Conservation (phyloP, 1,140 invertebrate species). For the Triops longicaudatus region DNA sequence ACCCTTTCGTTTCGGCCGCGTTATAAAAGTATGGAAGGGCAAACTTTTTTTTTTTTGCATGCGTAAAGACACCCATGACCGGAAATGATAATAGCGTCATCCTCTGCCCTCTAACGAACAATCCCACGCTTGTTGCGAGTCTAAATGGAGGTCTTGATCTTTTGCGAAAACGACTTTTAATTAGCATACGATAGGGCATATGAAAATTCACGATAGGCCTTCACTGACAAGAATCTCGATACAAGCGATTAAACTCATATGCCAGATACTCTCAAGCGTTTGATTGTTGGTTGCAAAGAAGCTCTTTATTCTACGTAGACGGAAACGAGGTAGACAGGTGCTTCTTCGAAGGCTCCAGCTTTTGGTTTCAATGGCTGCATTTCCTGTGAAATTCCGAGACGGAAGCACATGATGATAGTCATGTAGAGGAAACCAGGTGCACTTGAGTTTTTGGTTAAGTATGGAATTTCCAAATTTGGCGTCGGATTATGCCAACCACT, state of each 20-base stretch:
- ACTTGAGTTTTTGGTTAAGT: background rate
- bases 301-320: background rate
- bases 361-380: conserved; percentile 10
- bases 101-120: background rate
- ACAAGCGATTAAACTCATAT: background rate
- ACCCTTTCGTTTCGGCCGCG: background rate
- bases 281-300: background rate
- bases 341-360: background rate
- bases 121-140: background rate
- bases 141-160: background rate
- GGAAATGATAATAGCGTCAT: conserved; percentile 7
- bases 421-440: background rate
- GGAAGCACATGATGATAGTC: background rate
- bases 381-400: background rate
- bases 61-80: background rate
- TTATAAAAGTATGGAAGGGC: background rate
- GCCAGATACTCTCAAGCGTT: background rate
- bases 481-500: too few species aligned
- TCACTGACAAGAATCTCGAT: background rate
- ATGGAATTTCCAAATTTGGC: background rate
- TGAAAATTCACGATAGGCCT: background rate
- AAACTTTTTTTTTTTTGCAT: conserved; percentile 2
- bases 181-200: background rate
- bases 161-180: background rate
- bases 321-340: background rate